These are phyloP conservation scores for Myotis lucifugus DNA, from an alignment of 2,113 vertebrate genomes.

Conservation along the genomic window DNA sequence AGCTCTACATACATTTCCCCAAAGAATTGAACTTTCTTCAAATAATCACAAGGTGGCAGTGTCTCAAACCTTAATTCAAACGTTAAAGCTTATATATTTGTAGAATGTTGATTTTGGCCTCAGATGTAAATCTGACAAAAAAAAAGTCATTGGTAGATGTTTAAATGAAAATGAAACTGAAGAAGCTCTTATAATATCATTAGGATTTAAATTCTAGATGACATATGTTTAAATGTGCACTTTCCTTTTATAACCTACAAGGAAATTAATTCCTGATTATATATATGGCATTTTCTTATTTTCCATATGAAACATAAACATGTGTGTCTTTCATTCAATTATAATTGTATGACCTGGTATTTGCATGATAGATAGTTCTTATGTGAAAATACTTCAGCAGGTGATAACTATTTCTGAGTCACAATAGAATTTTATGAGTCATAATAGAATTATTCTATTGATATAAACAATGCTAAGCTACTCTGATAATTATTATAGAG, in stretches of 20 bases:
- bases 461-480: not conserved
- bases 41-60: constrained; percentile 72
- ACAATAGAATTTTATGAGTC: not conserved
- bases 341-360: not conserved
- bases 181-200: not conserved
- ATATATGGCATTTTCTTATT: constrained; percentile 19
- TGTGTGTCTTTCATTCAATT: not conserved
- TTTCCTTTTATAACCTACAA: not conserved
- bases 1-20: not conserved
- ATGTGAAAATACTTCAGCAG: not conserved
- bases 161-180: constrained; percentile 23
- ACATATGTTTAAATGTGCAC: not conserved
- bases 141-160: not conserved
- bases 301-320: not conserved
- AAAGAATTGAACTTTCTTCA: constrained; percentile 51
- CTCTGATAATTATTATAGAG: not conserved
- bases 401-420: not conserved
- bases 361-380: not conserved
- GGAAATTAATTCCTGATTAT: not conserved
- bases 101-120: not conserved
- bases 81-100: not conserved
- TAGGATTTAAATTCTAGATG: not conserved
- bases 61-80: constrained; percentile 55
- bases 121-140: not conserved
- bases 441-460: constrained; percentile 7